Base-by-base conservation (phyloP, 2,888 invertebrate species). In the Tinea trinotella region DNA sequence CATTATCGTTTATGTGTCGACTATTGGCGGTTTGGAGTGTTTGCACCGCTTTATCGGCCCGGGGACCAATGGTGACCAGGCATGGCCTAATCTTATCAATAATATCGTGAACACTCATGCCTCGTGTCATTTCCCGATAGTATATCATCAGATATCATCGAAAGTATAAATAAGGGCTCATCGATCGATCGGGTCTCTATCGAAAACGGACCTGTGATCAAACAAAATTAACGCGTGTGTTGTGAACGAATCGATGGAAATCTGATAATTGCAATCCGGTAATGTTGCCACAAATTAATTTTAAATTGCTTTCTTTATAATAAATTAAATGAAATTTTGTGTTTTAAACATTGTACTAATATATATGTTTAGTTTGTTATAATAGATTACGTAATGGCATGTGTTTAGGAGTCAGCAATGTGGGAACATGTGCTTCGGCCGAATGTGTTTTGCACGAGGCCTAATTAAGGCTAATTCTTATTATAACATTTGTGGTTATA, bases 81-180 rank as follows among this genome's bases (percentile, higher is more conserved):
- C 12, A 17, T 5, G 2, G 64, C 67, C 65, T 60, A 78, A 82
- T 81, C 79, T 85, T 84, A 85, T 85, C 85, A 72, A 63, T 62
- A n/a, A n/a, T 80, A 81, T 79, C 82, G 80, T 81, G 83, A 74
- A 83, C 77, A 71, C 74, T 75, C 65, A 71, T 71, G 74, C 77
- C 74, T 78, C 75, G 79, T 72, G 80, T 74, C 77, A 67, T 67
- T 71, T 69, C 65, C 69, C 67, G 85, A 84, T 85, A 85, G 74
- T 74, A 67, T 85, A 84, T 84, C 83, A 70, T 66, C 68, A 81
- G 84, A 84, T 83, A 82, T 78, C 73, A 76, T 78, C 70, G 79
- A 85, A 82, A 74, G 83, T 85, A 85, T 85, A 85, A 83, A 85
- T 85, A 85, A 80, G 81, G 65, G 84, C 73, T 80, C 83, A 82